These are phyloP conservation scores for Bilobella aurantiaca DNA, from an alignment of 1,140 invertebrate genomes.

Conservation along the genomic window DNA sequence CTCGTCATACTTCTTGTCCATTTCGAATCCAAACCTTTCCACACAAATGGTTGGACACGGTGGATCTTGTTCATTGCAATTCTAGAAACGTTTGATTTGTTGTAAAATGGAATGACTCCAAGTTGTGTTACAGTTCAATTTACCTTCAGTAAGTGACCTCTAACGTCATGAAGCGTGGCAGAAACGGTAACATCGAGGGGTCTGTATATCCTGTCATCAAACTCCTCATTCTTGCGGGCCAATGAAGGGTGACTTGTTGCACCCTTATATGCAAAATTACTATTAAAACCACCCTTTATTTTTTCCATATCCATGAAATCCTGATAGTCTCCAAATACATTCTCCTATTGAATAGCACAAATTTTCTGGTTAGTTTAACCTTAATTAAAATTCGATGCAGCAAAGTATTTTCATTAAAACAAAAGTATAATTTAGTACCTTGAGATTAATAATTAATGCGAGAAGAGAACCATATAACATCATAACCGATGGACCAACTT, in stretches of 20 bases:
- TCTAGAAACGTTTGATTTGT: too few species aligned
- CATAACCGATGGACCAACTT: constrained; percentile 83
- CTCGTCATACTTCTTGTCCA: constrained; percentile 85
- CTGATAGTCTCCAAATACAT: constrained; percentile 92
- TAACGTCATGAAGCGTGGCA: constrained; percentile 88
- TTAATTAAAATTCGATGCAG: too few species aligned
- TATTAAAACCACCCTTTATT: constrained; percentile 36
- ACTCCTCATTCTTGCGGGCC: constrained; percentile 33
- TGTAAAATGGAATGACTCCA: too few species aligned
- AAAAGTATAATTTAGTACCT: too few species aligned
- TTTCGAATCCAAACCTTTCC: constrained; percentile 89
- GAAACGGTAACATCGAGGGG: constrained; percentile 84
- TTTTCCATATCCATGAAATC: constrained; percentile 84
- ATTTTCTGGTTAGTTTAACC: too few species aligned
- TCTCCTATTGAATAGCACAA: too few species aligned
- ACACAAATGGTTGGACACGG: constrained; percentile 80
- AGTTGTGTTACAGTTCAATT: too few species aligned
- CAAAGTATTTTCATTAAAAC: too few species aligned
- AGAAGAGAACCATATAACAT: constrained; percentile 81
- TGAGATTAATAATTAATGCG: constrained; percentile 74
- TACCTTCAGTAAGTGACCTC: constrained; percentile 77
- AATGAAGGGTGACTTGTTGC: constrained; percentile 7
- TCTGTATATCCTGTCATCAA: constrained; percentile 76
- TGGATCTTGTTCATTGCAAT: constrained; percentile 72
- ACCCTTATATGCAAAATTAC: constrained; percentile 22